These are phyloP conservation scores for Actinemys pallida DNA, from an alignment of 2,113 vertebrate genomes.

Conservation along the genomic window DNA sequence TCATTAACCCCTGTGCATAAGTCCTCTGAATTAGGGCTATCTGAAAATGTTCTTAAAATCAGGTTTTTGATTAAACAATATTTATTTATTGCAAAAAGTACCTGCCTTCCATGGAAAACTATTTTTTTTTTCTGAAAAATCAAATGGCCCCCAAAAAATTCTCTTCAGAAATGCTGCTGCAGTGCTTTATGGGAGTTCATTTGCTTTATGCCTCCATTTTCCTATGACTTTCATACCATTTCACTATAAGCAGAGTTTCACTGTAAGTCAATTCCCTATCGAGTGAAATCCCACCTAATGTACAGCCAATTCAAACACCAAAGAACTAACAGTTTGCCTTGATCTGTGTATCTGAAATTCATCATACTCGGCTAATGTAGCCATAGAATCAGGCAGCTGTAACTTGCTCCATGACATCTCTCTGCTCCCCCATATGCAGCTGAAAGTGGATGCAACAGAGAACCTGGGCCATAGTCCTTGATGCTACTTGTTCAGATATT, in stretches of 20 bases:
- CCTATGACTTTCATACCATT: background rate
- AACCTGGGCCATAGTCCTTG: rapidly evolving
- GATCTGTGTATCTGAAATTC: background rate
- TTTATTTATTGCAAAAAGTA: background rate
- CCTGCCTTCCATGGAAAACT: background rate
- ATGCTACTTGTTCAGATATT: background rate
- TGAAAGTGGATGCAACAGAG: background rate
- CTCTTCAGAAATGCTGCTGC: background rate
- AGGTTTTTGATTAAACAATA: background rate
- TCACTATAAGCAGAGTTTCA: background rate
- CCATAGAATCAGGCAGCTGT: background rate
- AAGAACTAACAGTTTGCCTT: background rate
- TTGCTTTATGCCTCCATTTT: background rate
- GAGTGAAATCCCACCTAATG: background rate
- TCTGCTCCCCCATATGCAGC: background rate
- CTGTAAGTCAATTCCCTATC: background rate
- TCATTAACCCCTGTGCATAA: background rate
- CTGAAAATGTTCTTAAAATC: background rate
- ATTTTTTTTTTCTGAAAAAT: background rate
- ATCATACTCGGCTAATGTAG: background rate
- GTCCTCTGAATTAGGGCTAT: background rate
- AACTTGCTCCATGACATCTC: background rate
- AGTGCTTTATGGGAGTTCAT: background rate
- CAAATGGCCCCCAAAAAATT: background rate
- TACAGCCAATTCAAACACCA: background rate